These are phyloP conservation scores for Hyphantria cunea DNA, from an alignment of 1,140 invertebrate species.

Conservation along the genomic window DNA sequence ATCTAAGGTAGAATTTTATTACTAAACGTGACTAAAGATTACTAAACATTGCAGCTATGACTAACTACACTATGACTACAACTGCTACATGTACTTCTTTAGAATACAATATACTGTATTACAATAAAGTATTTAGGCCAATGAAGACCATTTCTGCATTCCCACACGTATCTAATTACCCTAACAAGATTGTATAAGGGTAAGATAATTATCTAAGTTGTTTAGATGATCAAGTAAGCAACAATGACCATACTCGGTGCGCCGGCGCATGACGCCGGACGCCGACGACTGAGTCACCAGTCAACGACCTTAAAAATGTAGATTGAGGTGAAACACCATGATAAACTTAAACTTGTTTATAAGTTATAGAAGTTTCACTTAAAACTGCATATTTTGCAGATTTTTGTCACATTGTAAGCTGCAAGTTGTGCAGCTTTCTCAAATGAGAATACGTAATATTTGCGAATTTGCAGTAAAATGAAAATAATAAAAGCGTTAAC, in stretches of 20 bases:
- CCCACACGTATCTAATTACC: constrained; percentile 1
- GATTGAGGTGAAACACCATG: constrained; percentile 28
- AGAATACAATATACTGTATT: too few species aligned
- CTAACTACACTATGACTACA: too few species aligned
- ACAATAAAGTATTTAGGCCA: neutral
- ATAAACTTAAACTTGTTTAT: constrained; percentile 22
- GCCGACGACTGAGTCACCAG: constrained; percentile 28
- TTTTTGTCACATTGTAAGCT: neutral
- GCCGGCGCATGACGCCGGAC: constrained; percentile 16
- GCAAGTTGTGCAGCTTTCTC: neutral
- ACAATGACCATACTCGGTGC: constrained; percentile 32
- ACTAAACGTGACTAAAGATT: too few species aligned
- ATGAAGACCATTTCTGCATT: neutral
- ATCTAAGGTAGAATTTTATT: too few species aligned
- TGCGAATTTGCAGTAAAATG: too few species aligned
- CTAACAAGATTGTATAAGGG: constrained; percentile 13
- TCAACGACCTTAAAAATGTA: constrained; percentile 38
- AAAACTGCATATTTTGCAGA: neutral
- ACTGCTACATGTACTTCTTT: too few species aligned
- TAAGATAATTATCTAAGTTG: constrained; percentile 11
- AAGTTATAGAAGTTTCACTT: neutral
- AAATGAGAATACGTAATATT: too few species aligned
- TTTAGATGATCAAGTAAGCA: constrained; percentile 24
- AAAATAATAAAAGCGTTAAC: too few species aligned
- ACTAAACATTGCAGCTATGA: too few species aligned